Evolutionary conservation across 1,140 invertebrate species (phyloP).

Genomic region (Melipona quadrifasciata): DNA sequence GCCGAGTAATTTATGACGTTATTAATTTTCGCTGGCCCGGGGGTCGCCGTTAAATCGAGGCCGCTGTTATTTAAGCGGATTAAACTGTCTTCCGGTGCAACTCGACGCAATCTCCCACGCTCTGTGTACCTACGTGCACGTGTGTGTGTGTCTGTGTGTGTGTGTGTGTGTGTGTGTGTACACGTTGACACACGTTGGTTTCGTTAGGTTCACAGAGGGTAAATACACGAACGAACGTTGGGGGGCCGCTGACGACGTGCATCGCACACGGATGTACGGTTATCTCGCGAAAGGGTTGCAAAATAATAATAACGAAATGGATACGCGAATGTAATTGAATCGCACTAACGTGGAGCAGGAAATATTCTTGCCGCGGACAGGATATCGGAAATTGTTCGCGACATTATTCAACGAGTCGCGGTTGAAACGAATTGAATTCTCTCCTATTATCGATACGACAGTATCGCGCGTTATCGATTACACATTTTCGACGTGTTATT

Average conservation of each 20-base stretch:
- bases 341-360: not conserved
- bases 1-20: not conserved
- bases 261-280: not conserved
- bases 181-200: not conserved
- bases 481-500: slow-evolving; percentile 21
- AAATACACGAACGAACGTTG: not conserved
- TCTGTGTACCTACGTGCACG: not conserved
- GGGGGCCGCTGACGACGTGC: not conserved
- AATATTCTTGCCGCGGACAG: slow-evolving; percentile 10
- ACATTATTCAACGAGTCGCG: slow-evolving; percentile 18
- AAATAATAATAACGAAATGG: not conserved
- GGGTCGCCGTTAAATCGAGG: not conserved
- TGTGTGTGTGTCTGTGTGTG: not conserved
- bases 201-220: not conserved
- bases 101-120: not conserved
- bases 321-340: not conserved
- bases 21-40: slow-evolving; percentile 6
- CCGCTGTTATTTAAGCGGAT: slow-evolving; percentile 24
- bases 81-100: not conserved
- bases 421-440: slow-evolving; percentile 37
- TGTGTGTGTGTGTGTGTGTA: no score
- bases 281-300: no score
- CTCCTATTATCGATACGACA: slow-evolving; percentile 35
- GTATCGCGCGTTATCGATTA: slow-evolving; percentile 37
- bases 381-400: slow-evolving; percentile 19